phyloP scores from a whole-genome alignment of 1,140 invertebrate genomes.

The Cherax destructor region DNA sequence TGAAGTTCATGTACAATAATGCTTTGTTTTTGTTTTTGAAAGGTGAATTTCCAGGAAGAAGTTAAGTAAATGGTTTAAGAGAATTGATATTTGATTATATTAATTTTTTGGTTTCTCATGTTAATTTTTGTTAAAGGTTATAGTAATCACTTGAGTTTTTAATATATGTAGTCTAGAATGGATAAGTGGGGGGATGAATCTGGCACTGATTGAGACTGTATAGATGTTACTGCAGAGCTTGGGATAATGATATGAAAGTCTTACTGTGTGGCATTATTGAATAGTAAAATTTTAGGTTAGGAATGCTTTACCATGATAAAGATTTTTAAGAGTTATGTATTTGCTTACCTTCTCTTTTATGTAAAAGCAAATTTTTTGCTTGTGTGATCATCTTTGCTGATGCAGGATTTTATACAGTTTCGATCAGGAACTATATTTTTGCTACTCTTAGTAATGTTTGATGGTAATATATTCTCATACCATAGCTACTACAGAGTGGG shows the following conservation, averaged over 20 bases:
- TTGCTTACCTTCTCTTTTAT: neutral
- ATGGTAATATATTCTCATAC: conserved; percentile 32
- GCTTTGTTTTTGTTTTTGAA: no score
- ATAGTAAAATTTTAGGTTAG: neutral
- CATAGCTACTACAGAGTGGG: conserved; percentile 1
- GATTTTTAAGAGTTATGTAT: neutral
- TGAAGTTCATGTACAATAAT: no score
- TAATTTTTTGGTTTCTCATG: neutral
- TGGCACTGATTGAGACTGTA: conserved; percentile 26
- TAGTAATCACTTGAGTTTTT: neutral
- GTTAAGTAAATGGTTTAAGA: neutral
- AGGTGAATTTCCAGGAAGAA: neutral
- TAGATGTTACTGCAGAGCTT: neutral
- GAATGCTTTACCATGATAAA: neutral
- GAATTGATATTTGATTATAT: neutral
- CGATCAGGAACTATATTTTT: conserved; percentile 42
- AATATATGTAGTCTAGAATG: neutral
- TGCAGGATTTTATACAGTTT: conserved; percentile 43
- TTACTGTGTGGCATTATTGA: neutral
- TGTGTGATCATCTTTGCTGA: neutral
- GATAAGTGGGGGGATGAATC: conserved; percentile 26
- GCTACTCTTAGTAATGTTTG: conserved; percentile 37
- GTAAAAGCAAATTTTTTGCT: neutral
- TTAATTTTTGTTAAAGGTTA: neutral
- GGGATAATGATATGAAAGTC: neutral